Percentiles rank a stretch among this genome's conserved stretches.
phyloP scores from a whole-genome alignment of 1,140 invertebrate genomes.

The Euura lappo region DNA sequence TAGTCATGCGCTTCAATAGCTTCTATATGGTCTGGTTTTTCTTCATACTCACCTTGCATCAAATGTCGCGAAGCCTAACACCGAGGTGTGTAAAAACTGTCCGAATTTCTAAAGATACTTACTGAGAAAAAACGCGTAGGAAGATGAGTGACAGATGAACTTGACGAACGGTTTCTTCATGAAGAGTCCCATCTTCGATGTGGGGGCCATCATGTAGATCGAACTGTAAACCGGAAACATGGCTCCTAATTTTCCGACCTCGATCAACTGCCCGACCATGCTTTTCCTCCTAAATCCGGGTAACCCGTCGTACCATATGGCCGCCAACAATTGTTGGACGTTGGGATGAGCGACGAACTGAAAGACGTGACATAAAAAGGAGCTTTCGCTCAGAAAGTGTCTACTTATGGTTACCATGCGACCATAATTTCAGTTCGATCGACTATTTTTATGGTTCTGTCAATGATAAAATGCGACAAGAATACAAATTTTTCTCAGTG shows the following conservation, averaged over 20 bases:
- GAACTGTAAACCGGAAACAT: conserved; percentile 87
- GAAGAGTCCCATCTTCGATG: conserved; percentile 78
- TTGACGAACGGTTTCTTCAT: conserved; percentile 95
- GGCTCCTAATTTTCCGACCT: conserved; percentile 78
- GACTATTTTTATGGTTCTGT: too few relatives aligned
- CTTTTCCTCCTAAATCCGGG: conserved; percentile 85
- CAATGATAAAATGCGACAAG: too few relatives aligned
- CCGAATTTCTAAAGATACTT: conserved; percentile 49
- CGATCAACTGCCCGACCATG: conserved; percentile 76
- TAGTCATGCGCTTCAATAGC: neutral
- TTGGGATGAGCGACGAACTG: conserved; percentile 94
- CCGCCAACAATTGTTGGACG: conserved; percentile 87
- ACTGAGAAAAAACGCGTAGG: conserved; percentile 90
- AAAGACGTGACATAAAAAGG: conserved; percentile 29
- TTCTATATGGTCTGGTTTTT: neutral
- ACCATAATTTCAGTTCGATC: too few relatives aligned
- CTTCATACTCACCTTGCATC: too few relatives aligned
- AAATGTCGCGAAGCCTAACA: too few relatives aligned
- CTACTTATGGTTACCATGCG: too few relatives aligned
- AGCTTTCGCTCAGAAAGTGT: too few relatives aligned
- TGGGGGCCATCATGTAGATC: conserved; percentile 85
- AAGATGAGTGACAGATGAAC: conserved; percentile 90
- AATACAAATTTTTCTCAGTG: too few relatives aligned
- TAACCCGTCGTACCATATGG: conserved; percentile 92
- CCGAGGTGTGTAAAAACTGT: too few relatives aligned